Evolutionary conservation across 2,797 vertebrate genomes (phyloP).

Genomic region (Dallia pectoralis): DNA sequence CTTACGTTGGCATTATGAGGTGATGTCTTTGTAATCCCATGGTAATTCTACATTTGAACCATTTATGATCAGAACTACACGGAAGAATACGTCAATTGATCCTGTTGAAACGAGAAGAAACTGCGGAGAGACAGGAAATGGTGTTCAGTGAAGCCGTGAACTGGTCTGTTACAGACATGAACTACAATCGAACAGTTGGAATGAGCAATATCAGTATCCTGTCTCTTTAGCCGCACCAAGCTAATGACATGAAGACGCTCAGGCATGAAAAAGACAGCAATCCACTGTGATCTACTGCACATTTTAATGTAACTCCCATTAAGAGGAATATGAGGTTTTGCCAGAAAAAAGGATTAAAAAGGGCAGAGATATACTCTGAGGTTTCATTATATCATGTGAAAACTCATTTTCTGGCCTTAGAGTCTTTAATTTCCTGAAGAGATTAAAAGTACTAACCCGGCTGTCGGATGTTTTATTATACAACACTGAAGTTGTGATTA

Average conservation of each 20-base stretch:
- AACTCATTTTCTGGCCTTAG: neutral
- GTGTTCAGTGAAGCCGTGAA: neutral
- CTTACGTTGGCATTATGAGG: neutral
- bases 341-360: neutral
- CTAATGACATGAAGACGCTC: no score
- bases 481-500: neutral
- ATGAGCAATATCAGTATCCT: neutral
- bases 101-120: neutral
- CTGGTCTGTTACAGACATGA: neutral
- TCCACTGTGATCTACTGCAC: no score
- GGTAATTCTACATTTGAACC: neutral
- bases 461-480: neutral
- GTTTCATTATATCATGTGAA: neutral
- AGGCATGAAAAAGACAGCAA: no score
- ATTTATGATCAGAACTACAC: neutral
- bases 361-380: neutral
- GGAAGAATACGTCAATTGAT: neutral
- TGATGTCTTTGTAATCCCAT: neutral
- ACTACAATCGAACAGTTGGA: neutral
- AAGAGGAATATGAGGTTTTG: neutral
- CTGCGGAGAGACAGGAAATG: neutral
- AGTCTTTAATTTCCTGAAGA: neutral
- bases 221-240: no score
- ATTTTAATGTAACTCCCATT: neutral
- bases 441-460: neutral